Percentiles rank a stretch among this genome's conserved stretches.
Evolutionary conservation across 2,113 vertebrate species (phyloP).

Genomic region (Scartelaos histophorus): DNA sequence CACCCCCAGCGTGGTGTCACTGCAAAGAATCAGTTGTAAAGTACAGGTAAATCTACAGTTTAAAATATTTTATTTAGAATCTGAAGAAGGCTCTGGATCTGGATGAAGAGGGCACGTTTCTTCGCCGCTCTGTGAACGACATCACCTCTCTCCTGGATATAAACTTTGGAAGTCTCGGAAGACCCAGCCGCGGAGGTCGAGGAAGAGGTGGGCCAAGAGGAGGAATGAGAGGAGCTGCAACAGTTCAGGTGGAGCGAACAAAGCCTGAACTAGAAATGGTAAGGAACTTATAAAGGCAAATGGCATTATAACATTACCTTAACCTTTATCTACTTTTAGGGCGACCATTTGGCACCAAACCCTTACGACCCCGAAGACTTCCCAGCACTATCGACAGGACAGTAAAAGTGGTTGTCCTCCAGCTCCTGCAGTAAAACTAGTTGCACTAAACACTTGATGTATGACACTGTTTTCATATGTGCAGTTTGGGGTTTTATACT

Average conservation of each 20-base stretch:
- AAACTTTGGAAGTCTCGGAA: slow-evolving; percentile 89
- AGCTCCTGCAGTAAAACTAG: slow-evolving; percentile 18
- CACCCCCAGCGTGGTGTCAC: no score
- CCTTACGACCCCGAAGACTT: slow-evolving; percentile 94
- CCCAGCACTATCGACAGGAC: slow-evolving; percentile 81
- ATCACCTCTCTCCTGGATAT: slow-evolving; percentile 94
- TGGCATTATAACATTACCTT: not conserved
- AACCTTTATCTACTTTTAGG: slow-evolving; percentile 27
- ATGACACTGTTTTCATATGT: slow-evolving; percentile 22
- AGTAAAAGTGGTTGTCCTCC: slow-evolving; percentile 27
- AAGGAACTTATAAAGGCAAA: slow-evolving; percentile 4
- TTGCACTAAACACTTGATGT: slow-evolving; percentile 28
- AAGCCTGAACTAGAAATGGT: slow-evolving; percentile 59
- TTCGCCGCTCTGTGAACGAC: slow-evolving; percentile 87
- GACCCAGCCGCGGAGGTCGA: slow-evolving; percentile 79
- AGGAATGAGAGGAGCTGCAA: slow-evolving; percentile 66
- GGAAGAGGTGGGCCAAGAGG: slow-evolving; percentile 75
- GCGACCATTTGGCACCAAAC: slow-evolving; percentile 79
- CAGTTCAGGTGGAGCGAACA: slow-evolving; percentile 58
- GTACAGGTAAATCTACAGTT: not conserved
- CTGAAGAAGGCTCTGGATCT: slow-evolving; percentile 41
- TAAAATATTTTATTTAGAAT: slow-evolving; percentile 23
- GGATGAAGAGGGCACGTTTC: slow-evolving; percentile 75
- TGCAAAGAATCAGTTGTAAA: no score
- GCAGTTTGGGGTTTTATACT: slow-evolving; percentile 48